A percentile compares a stretch with the other conserved stretches of the same genome.
Conservation (phyloP, 2,113 vertebrate species). For the Gallinago media region DNA sequence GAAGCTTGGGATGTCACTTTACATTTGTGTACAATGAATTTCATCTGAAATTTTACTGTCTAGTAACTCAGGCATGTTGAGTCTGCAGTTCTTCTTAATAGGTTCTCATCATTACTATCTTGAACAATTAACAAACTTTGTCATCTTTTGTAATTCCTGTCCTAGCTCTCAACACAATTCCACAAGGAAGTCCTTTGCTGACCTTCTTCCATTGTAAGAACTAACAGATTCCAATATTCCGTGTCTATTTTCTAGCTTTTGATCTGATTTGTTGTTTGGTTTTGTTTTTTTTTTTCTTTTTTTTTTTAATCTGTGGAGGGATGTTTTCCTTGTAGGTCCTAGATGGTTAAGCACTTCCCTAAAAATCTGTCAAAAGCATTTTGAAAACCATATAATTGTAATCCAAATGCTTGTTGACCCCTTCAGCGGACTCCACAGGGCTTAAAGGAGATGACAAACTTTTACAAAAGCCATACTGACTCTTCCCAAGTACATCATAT, state of each 20-base stretch:
- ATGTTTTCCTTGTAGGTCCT: background rate
- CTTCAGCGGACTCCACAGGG: background rate
- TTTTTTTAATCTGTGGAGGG: background rate
- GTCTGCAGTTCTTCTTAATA: background rate
- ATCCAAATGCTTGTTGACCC: background rate
- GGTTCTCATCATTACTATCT: background rate
- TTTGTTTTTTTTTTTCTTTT: background rate
- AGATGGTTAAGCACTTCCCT: background rate
- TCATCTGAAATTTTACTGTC: background rate
- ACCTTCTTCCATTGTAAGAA: background rate
- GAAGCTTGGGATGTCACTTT: background rate
- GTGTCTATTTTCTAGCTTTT: background rate
- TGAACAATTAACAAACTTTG: background rate
- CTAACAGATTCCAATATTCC: background rate
- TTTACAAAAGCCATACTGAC: background rate
- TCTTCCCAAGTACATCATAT: background rate
- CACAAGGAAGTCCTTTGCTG: background rate
- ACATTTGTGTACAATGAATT: background rate
- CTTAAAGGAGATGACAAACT: background rate
- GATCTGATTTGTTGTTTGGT: background rate
- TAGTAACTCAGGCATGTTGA: background rate
- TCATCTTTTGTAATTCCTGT: background rate
- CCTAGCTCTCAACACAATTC: background rate
- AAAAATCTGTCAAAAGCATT: background rate
- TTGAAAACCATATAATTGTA: rapidly evolving